Evolutionary conservation across 2,113 vertebrate species (phyloP).

Genomic region (Passer domesticus): DNA sequence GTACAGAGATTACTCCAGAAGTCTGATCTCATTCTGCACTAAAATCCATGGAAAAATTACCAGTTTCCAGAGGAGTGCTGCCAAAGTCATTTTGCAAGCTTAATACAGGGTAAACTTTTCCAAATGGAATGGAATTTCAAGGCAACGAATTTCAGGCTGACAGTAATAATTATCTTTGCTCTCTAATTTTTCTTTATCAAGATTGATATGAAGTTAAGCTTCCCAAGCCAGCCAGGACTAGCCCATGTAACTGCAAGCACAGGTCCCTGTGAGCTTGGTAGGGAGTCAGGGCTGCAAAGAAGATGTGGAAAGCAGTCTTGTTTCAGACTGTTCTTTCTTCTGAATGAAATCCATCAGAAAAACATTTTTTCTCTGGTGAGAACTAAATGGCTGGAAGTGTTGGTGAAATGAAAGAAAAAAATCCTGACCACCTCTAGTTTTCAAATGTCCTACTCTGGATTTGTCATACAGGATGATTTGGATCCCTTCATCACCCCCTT

Average conservation of each 20-base stretch:
- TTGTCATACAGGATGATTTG: not conserved
- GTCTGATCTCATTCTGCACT: not conserved
- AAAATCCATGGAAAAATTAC: not conserved
- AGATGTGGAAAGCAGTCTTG: not conserved
- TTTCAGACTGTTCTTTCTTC: not conserved
- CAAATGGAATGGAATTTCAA: not conserved
- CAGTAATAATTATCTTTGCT: not conserved
- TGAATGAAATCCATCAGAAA: not conserved
- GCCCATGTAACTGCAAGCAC: accelerated
- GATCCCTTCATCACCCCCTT: not conserved
- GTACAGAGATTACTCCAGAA: not conserved
- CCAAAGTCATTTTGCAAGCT: not conserved
- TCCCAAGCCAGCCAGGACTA: not conserved
- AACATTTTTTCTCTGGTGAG: not conserved
- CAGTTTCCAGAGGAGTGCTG: not conserved
- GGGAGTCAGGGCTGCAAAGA: not conserved
- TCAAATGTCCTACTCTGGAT: not conserved
- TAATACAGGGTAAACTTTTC: not conserved
- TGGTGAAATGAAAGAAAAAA: not conserved
- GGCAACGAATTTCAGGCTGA: not conserved
- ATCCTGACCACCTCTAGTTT: not conserved
- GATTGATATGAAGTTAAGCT: not conserved
- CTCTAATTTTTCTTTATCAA: not conserved
- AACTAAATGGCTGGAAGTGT: not conserved
- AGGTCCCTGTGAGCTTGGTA: not conserved